These are phyloP conservation scores for Falco columbarius DNA, from an alignment of 2,797 vertebrate species.

Conservation along the genomic window DNA sequence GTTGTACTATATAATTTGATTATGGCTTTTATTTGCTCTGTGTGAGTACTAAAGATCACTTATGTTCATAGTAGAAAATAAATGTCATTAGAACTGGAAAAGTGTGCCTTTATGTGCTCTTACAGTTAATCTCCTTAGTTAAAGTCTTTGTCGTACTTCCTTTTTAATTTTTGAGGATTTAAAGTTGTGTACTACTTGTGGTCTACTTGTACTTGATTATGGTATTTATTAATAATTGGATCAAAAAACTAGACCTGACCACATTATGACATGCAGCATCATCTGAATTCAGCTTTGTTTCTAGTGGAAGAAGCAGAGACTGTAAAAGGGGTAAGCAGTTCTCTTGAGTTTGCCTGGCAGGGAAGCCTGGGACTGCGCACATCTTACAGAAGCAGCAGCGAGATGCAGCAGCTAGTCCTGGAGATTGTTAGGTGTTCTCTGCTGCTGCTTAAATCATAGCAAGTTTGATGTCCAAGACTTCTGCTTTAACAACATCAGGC, in stretches of 20 bases:
- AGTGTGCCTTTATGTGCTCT: background rate
- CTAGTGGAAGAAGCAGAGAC: background rate
- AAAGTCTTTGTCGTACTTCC: background rate
- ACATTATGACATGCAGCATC: background rate
- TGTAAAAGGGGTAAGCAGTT: background rate
- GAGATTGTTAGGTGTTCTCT: background rate
- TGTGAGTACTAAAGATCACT: background rate
- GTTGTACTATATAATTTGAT: background rate
- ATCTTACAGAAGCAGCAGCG: background rate
- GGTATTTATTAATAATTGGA: background rate
- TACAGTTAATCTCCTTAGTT: background rate
- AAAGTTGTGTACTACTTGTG: background rate
- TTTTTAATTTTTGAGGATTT: background rate
- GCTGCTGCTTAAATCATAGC: background rate
- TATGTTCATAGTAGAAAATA: background rate
- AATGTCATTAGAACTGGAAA: background rate
- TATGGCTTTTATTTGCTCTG: background rate
- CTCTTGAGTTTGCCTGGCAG: background rate
- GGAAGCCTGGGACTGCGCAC: accelerated
- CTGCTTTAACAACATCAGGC: background rate
- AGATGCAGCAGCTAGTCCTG: background rate
- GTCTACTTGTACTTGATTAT: background rate
- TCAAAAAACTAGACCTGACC: background rate
- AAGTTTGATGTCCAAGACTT: background rate
- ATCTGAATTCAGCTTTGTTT: background rate